These are phyloP conservation scores for Mystacornis crossleyi DNA, from an alignment of 2,113 vertebrate species.

Conservation along the genomic window DNA sequence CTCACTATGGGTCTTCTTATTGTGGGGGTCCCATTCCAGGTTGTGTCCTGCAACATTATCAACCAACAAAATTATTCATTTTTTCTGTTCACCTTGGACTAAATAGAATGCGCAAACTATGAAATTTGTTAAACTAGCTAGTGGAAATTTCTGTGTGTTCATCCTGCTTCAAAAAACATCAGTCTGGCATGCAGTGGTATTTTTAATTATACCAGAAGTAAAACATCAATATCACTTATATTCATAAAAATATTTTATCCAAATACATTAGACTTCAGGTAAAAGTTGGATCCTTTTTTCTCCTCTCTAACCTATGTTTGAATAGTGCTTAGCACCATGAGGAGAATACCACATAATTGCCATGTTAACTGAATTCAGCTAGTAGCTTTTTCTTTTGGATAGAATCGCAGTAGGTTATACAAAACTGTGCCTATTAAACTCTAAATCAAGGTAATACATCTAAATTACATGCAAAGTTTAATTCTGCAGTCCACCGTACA, in stretches of 20 bases:
- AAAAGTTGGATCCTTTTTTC: background rate
- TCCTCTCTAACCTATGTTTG: background rate
- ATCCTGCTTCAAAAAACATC: background rate
- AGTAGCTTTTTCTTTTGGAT: background rate
- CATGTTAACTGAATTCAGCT: background rate
- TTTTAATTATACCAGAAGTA: background rate
- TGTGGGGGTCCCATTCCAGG: background rate
- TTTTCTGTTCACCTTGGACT: background rate
- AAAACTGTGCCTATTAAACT: background rate
- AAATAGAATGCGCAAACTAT: background rate
- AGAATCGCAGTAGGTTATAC: background rate
- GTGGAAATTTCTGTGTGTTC: background rate
- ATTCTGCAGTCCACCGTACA: background rate
- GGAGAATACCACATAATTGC: background rate
- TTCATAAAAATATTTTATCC: background rate
- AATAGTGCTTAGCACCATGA: background rate
- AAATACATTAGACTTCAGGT: background rate
- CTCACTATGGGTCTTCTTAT: background rate
- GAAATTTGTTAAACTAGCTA: background rate
- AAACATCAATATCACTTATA: background rate
- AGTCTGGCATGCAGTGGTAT: background rate
- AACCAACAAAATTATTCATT: no score
- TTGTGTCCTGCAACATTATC: background rate
- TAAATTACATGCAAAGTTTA: background rate
- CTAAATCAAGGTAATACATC: background rate